Evolutionary conservation across 2,888 invertebrate species (phyloP), one percentile per base, ranked within the genome.

Genomic region (Yponomeuta malinellus): DNA sequence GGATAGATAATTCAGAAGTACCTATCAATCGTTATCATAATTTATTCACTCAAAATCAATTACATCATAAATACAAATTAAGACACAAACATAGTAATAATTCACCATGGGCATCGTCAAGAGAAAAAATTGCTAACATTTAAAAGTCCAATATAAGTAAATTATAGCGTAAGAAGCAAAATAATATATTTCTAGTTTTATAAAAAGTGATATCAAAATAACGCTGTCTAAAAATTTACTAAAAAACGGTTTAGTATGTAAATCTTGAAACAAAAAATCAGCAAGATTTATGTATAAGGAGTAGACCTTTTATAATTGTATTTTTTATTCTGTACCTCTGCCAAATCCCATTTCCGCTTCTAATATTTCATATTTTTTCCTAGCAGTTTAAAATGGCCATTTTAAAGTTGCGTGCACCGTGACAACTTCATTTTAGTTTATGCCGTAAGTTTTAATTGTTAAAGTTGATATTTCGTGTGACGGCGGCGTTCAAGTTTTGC

Each of bases 401-500:
- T 69, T 69, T 52, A 31, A 59, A 59, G 10, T 69, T 52, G 69
- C 69, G 59, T 69, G 69, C n/a, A 8, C 12, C 52, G 52, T 6
- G 43, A 12, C 33, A 23, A 67, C 67, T 67, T 69, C 52, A 33
- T 63, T 59, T 3, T 69, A 63, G 69, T 48, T 63, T 48, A 68
- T 48, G 68, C 48, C 29, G 68, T 63, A 71, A 70, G 69, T 73
- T 52, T 71, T 67, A 73, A 72, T 71, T 72, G 70, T 71, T 63
- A 59, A 67, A 65, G 63, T 73, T 71, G 71, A 59, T 59, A 15
- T 72, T 71, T 72, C 67, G 48, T 33, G 31, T 10, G 43, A 43
- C 43, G 43, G 43, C 43, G 43, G 8, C 6, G 43, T 43, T 68
- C n/a, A 68, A 68, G 48, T 68, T 68, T 48, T 12, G 68, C 65